Evolutionary conservation across 2,888 invertebrate genomes (phyloP).

Genomic region (Leucophenga maculata): DNA sequence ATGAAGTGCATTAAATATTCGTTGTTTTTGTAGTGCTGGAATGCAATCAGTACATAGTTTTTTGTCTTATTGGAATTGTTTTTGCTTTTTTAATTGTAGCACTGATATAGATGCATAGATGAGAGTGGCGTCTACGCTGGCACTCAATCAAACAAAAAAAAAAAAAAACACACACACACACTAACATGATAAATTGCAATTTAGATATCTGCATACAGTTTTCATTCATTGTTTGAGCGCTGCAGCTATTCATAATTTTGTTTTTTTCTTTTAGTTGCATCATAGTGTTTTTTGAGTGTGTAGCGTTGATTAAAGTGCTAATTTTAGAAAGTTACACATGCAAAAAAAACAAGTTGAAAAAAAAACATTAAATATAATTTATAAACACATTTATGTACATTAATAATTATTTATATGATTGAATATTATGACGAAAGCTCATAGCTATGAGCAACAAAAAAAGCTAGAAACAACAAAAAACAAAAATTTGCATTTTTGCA

Average conservation of each 20-base stretch:
- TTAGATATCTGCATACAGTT: background rate
- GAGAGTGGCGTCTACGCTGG: too few relatives aligned
- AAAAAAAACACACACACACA: background rate
- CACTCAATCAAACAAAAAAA: background rate
- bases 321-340: constrained; percentile 63
- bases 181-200: constrained; percentile 39
- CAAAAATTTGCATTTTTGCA: constrained; percentile 4
- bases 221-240: constrained; percentile 42
- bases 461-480: constrained; percentile 32
- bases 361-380: constrained; percentile 7
- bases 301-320: constrained; percentile 45
- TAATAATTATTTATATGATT: background rate
- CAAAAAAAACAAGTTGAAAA: constrained; percentile 37
- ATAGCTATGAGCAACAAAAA: constrained; percentile 12
- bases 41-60: background rate
- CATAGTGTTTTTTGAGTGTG: background rate
- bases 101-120: too few relatives aligned
- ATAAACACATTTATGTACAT: too few relatives aligned
- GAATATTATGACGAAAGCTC: constrained; percentile 32
- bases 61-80: background rate
- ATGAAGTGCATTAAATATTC: too few relatives aligned
- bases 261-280: constrained; percentile 46
- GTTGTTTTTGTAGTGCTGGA: background rate
- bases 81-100: background rate
- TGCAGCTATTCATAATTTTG: constrained; percentile 54